A percentile compares a stretch with the other conserved stretches of the same genome.
These are phyloP conservation scores for Rhodinocichla rosea DNA, from an alignment of 2,113 vertebrate species.

Conservation along the genomic window DNA sequence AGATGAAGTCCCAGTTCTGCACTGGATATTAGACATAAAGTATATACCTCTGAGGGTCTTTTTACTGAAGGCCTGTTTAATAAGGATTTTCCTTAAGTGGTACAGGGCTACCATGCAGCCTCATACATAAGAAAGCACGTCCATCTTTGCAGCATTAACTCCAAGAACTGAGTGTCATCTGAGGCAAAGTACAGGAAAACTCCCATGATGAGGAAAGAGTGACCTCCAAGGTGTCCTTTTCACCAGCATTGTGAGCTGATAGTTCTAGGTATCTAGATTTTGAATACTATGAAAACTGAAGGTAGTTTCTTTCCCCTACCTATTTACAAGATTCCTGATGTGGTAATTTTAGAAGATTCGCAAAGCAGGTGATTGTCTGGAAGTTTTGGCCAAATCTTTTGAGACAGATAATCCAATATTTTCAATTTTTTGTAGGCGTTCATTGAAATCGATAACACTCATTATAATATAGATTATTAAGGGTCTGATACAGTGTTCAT, in stretches of 20 bases:
- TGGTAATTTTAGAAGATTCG: background rate
- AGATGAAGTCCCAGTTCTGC: background rate
- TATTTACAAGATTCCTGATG: background rate
- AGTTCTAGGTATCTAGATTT: background rate
- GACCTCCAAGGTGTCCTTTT: background rate
- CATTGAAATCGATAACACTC: background rate
- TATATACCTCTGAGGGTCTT: background rate
- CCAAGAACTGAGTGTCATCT: background rate
- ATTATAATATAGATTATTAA: background rate
- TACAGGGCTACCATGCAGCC: background rate
- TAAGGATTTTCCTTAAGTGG: background rate
- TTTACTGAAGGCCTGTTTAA: background rate
- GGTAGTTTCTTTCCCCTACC: background rate
- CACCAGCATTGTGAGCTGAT: background rate
- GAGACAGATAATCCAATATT: background rate
- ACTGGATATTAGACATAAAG: background rate
- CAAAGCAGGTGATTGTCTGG: background rate
- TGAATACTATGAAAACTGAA: background rate
- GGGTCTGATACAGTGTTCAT: background rate
- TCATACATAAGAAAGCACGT: background rate
- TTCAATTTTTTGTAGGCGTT: background rate
- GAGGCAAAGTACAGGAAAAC: background rate
- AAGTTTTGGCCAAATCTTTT: background rate
- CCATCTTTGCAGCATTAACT: background rate
- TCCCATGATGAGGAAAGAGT: background rate